phyloP scores from a whole-genome alignment of 2,113 vertebrate species.

The Thamnophis sirtalis region DNA sequence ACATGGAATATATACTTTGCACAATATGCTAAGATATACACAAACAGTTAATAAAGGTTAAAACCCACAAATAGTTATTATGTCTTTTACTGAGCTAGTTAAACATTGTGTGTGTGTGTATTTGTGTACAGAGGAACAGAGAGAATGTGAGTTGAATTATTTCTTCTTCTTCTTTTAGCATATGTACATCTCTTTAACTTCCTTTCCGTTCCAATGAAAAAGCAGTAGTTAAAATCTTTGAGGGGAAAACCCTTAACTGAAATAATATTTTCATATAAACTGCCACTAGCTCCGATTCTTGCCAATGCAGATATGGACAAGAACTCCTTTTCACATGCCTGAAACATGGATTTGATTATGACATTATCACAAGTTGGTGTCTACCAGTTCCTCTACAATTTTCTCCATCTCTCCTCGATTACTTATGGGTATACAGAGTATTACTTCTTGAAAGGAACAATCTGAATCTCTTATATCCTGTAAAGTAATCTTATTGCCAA shows the following conservation, averaged over 20 bases:
- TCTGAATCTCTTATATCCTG: neutral
- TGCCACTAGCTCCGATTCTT: neutral
- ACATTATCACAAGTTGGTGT: neutral
- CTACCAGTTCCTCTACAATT: neutral
- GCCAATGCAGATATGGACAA: neutral
- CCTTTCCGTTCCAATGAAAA: neutral
- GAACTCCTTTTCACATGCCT: neutral
- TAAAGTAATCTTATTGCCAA: neutral
- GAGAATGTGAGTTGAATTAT: neutral
- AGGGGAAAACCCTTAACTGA: neutral
- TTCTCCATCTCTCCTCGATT: neutral
- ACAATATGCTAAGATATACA: neutral
- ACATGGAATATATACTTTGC: neutral
- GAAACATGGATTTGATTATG: neutral
- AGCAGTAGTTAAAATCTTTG: neutral
- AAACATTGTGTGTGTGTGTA: neutral
- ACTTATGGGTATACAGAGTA: neutral
- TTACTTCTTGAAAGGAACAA: neutral
- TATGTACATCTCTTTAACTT: neutral
- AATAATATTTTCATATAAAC: neutral
- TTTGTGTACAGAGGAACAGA: no score
- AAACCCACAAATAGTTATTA: neutral
- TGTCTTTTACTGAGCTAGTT: neutral
- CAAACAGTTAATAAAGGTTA: neutral
- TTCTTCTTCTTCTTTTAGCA: neutral